Evolutionary conservation across 2,113 vertebrate species (phyloP), one percentile per base, ranked within the genome.

Genomic region (Isichthys henryi): DNA sequence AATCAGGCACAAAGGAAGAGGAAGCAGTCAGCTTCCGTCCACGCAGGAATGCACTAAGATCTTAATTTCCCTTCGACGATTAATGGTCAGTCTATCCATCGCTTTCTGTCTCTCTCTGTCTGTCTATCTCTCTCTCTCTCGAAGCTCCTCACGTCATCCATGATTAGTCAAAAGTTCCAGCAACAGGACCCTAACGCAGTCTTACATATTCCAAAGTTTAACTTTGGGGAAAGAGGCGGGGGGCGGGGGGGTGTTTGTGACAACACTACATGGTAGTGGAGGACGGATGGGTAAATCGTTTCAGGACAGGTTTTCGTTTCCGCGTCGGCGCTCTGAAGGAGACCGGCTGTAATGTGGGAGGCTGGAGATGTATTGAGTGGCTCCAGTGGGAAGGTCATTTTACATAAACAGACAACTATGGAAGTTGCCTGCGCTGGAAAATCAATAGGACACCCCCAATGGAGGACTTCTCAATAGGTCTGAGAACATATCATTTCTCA

Each of bases 1-100:
- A 48, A 88, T 89, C 90, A 52, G 43, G 27, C 88, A 46, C 86
- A 89, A 43, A 89, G 52, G 86, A 82, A 88, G 85, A 53, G 85
- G 85, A 84, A 46, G 82, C 19, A 19, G 35, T n/a, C 21, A n/a
- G 82, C 23, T 84, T 84, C 39, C 7, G 10, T 46, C 45, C 35
- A 45, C 35, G 89, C 27, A 66, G 3, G 13, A n/a, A 50, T 17
- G 49, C 46, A 80, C 35, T 11, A 62, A 49, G n/a, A 50, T n/a
- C 82, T 49, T n/a, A 84, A 84, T 49, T 85, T 48, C 46, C 43
- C 82, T 46, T 15, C 9, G 1, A 85, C 23, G 82, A 85, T 49
- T 77, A 77, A 77, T 39, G 74, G 11, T 77, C 74, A 77, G 6
- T 77, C 70, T 39, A 77, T 77, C 31, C 0, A 15, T n/a, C 31